These are phyloP conservation scores for Pitta sordida DNA, from an alignment of 2,113 vertebrate genomes.

Conservation along the genomic window DNA sequence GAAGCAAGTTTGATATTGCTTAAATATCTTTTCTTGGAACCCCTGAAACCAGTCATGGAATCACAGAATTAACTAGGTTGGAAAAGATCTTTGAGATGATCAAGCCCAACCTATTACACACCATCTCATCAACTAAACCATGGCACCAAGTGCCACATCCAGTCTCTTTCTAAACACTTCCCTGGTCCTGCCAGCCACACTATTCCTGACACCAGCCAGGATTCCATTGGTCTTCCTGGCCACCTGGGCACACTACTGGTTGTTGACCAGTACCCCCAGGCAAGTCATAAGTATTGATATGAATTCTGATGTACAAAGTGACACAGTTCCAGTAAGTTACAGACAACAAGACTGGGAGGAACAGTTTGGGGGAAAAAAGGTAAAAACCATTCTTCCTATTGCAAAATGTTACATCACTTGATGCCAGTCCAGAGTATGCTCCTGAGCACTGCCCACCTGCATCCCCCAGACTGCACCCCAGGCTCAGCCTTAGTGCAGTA, in stretches of 20 bases:
- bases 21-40: background rate
- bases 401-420: background rate
- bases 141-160: too few relatives aligned
- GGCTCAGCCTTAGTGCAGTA: background rate
- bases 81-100: too few relatives aligned
- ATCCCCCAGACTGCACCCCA: background rate
- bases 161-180: too few relatives aligned
- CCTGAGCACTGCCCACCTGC: background rate
- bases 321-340: background rate
- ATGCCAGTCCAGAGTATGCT: accelerated
- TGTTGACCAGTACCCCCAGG: too few relatives aligned
- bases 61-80: too few relatives aligned
- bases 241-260: too few relatives aligned
- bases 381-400: background rate
- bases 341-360: background rate
- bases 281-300: background rate
- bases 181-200: too few relatives aligned
- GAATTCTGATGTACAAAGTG: background rate
- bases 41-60: background rate
- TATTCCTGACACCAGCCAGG: too few relatives aligned
- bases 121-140: too few relatives aligned
- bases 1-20: background rate
- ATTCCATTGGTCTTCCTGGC: too few relatives aligned
- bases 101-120: too few relatives aligned
- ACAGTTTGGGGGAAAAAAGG: background rate